These are phyloP conservation scores for Spodoptera litura DNA, from an alignment of 1,140 invertebrate species.

Conservation along the genomic window DNA sequence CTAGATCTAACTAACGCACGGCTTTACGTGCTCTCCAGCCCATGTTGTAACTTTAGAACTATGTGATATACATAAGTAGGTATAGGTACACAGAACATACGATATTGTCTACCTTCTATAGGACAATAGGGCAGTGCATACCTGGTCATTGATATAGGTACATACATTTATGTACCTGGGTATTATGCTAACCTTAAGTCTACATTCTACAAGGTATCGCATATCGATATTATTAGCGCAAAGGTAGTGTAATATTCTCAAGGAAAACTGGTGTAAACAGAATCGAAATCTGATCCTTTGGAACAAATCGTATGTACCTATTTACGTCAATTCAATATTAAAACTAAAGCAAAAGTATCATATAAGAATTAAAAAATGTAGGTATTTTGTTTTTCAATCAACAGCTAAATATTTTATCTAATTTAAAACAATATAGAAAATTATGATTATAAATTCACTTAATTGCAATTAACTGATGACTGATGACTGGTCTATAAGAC, in stretches of 20 bases:
- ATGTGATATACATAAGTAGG: slow-evolving; percentile 4
- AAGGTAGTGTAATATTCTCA: slow-evolving; percentile 31
- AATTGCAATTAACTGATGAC: too few species aligned
- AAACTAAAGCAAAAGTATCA: too few species aligned
- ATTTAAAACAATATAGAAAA: too few species aligned
- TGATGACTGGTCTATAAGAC: too few species aligned
- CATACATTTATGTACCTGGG: background rate
- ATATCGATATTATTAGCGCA: slow-evolving; percentile 45
- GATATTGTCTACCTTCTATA: slow-evolving; percentile 29
- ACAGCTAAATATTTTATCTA: too few species aligned
- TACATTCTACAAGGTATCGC: slow-evolving; percentile 48
- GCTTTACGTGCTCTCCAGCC: too few species aligned
- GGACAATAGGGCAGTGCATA: slow-evolving; percentile 34
- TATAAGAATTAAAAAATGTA: too few species aligned
- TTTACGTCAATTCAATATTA: too few species aligned
- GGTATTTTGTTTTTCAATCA: too few species aligned
- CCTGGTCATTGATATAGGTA: slow-evolving; percentile 2
- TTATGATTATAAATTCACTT: too few species aligned
- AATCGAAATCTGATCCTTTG: slow-evolving; percentile 28
- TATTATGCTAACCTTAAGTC: slow-evolving; percentile 36
- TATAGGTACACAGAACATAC: background rate
- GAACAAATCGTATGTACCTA: background rate
- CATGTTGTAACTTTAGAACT: slow-evolving; percentile 4
- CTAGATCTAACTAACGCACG: too few species aligned
- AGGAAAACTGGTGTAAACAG: slow-evolving; percentile 25